Evolutionary conservation across 1,140 invertebrate species (phyloP).

Genomic region (Diorhabda elongata): DNA sequence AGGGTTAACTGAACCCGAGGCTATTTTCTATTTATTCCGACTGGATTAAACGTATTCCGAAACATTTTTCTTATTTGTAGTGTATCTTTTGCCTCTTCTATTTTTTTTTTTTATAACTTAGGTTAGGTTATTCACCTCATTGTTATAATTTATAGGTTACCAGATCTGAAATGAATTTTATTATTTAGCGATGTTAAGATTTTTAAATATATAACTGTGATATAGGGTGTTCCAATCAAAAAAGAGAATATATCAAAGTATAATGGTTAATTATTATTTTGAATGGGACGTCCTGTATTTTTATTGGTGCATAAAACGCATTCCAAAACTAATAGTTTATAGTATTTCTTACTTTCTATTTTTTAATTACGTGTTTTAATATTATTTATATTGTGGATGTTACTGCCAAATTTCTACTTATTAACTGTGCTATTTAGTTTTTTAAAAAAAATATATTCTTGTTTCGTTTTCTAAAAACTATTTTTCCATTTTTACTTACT

Average conservation of each 20-base stretch:
- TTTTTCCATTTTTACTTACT: constrained; percentile 37
- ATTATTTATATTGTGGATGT: constrained; percentile 21
- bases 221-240: neutral
- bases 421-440: constrained; percentile 29
- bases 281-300: neutral
- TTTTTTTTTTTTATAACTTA: neutral
- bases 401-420: constrained; percentile 40
- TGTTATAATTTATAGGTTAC: constrained; percentile 32
- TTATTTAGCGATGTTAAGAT: constrained; percentile 22
- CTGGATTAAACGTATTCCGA: too few species aligned
- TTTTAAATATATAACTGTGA: constrained; percentile 18
- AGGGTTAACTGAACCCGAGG: too few species aligned
- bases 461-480: constrained; percentile 33
- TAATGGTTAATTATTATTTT: neutral
- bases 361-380: constrained; percentile 22
- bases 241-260: neutral
- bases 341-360: constrained; percentile 21
- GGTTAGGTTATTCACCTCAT: constrained; percentile 29
- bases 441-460: constrained; percentile 23
- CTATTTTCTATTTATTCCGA: too few species aligned
- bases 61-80: too few species aligned
- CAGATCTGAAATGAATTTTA: constrained; percentile 39
- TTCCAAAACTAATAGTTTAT: constrained; percentile 17
- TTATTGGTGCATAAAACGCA: constrained; percentile 20
- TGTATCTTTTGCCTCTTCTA: neutral